These are phyloP conservation scores for Oncorhynchus clarkii DNA, from an alignment of 2,113 vertebrate species.

Conservation along the genomic window DNA sequence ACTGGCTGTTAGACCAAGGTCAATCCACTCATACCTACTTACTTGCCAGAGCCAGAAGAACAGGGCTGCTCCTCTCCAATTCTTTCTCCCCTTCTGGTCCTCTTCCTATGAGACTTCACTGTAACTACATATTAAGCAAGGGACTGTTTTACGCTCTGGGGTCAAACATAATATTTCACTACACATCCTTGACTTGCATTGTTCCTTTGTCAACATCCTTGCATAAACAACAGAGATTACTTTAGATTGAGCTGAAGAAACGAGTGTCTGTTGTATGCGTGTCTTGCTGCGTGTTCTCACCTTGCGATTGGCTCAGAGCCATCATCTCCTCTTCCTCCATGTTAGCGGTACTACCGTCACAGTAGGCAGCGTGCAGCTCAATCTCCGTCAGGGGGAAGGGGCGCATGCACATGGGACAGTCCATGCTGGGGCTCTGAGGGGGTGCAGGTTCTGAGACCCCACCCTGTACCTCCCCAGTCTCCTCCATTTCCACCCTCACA, in stretches of 20 bases:
- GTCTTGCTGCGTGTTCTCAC: background rate
- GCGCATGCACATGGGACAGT: slow-evolving; percentile 84
- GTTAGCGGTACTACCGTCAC: slow-evolving; percentile 65
- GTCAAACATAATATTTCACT: no score
- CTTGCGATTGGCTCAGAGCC: background rate
- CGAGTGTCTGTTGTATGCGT: no score
- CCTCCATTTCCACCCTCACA: slow-evolving; percentile 12
- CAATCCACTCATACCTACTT: slow-evolving; percentile 53
- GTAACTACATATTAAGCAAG: slow-evolving; percentile 27
- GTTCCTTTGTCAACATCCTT: no score
- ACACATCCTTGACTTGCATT: no score
- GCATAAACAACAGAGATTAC: no score
- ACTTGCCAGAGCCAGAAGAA: slow-evolving; percentile 65
- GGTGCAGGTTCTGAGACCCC: background rate
- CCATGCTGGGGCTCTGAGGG: slow-evolving; percentile 43
- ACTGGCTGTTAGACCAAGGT: background rate
- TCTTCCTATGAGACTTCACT: slow-evolving; percentile 68
- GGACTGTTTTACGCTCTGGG: no score
- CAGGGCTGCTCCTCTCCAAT: background rate
- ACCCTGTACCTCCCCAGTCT: no score
- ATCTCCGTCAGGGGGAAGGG: slow-evolving; percentile 76
- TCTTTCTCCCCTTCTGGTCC: slow-evolving; percentile 51
- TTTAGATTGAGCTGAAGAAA: no score
- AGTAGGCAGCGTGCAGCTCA: slow-evolving; percentile 88
- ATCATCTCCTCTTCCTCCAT: background rate